Percentiles rank a stretch among this genome's conserved stretches.
Evolutionary conservation across 2,888 invertebrate species (phyloP).

Genomic region (Ligdia adustata): DNA sequence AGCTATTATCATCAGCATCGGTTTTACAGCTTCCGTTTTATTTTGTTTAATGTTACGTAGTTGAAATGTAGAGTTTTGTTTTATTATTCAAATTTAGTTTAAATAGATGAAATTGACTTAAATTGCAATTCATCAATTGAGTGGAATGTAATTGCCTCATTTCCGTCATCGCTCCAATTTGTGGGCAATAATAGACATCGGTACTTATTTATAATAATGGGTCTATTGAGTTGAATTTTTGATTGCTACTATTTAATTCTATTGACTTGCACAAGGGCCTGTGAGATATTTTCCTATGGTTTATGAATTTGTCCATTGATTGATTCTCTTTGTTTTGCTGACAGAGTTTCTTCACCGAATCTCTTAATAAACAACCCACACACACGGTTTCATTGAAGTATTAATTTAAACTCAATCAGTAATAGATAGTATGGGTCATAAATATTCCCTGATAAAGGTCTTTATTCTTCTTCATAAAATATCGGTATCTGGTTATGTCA

Average conservation of each 20-base stretch:
- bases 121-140: constrained; percentile 45
- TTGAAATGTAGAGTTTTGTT: constrained; percentile 39
- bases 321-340: constrained; percentile 19
- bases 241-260: constrained; percentile 23
- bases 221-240: constrained; percentile 27
- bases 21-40: constrained; percentile 59
- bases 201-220: constrained; percentile 10
- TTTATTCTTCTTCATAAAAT: constrained; percentile 57
- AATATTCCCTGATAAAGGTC: constrained; percentile 61
- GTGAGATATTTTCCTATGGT: constrained; percentile 3
- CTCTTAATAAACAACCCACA: constrained; percentile 49
- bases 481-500: constrained; percentile 65
- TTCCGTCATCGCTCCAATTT: constrained; percentile 47
- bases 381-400: constrained; percentile 49
- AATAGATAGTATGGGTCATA: constrained; percentile 58
- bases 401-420: constrained; percentile 55
- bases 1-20: constrained; percentile 50
- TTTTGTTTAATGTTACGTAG: constrained; percentile 35
- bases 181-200: constrained; percentile 23
- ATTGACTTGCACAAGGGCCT: constrained; percentile 23
- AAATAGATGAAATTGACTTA: constrained; percentile 28
- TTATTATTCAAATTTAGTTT: constrained; percentile 25
- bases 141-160: constrained; percentile 50
- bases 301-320: constrained; percentile 27
- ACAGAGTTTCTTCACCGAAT: constrained; percentile 35